Evolutionary conservation across 2,113 vertebrate genomes (phyloP).

Genomic region (Ptychochromis oligacanthus): DNA sequence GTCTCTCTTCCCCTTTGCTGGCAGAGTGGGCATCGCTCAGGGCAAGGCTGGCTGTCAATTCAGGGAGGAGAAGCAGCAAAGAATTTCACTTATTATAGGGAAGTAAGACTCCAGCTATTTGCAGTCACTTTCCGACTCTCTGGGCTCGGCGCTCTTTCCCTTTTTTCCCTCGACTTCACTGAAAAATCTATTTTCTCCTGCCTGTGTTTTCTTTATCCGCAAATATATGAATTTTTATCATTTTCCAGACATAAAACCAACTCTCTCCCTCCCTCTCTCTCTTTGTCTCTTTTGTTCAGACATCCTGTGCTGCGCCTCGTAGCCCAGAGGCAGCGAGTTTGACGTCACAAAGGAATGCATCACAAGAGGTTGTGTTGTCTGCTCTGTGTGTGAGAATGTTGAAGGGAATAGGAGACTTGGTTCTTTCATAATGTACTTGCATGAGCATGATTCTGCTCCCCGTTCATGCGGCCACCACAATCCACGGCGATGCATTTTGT

Average conservation of each 20-base stretch:
- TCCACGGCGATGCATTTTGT: background rate
- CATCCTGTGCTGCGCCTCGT: conserved; percentile 66
- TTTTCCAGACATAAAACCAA: background rate
- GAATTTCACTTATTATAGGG: conserved; percentile 65
- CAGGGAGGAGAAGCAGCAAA: conserved; percentile 52
- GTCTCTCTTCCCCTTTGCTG: conserved; percentile 51
- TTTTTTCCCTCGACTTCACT: background rate
- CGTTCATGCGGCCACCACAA: background rate
- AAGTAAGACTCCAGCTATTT: conserved; percentile 60
- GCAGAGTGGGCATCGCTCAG: conserved; percentile 43
- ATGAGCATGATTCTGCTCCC: background rate
- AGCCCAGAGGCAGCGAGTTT: conserved; percentile 64
- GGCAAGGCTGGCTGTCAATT: conserved; percentile 48
- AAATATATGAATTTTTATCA: conserved; percentile 16
- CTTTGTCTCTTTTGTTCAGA: conserved; percentile 39
- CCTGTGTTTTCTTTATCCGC: conserved; percentile 1
- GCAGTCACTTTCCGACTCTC: conserved; percentile 60
- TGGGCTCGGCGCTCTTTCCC: background rate
- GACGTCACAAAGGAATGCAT: conserved; percentile 75
- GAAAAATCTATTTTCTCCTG: conserved; percentile 16
- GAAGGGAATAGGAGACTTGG: background rate
- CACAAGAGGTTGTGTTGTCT: conserved; percentile 73
- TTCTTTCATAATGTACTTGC: conserved; percentile 22
- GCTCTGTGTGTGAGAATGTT: conserved; percentile 6
- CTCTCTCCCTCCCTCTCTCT: background rate